Evolutionary conservation across 2,797 vertebrate species (phyloP).

Genomic region (Sarcoramphus papa): DNA sequence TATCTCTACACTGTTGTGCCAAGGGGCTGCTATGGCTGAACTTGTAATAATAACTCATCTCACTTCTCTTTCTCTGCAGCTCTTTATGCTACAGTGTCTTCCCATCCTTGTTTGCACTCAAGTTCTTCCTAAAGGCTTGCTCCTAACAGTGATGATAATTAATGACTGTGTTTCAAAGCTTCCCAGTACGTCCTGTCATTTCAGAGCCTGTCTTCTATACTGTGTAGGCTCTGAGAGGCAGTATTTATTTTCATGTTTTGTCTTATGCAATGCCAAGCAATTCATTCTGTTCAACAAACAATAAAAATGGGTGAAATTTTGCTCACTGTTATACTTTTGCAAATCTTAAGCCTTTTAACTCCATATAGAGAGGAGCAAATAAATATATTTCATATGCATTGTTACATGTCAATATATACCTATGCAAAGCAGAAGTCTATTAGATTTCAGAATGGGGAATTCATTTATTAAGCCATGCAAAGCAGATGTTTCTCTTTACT

Average conservation of each 20-base stretch:
- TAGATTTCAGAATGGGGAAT: too few relatives aligned
- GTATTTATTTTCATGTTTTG: background rate
- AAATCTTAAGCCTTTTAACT: background rate
- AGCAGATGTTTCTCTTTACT: too few relatives aligned
- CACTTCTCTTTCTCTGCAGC: background rate
- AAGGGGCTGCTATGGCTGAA: background rate
- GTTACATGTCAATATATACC: background rate
- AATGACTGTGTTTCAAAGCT: background rate
- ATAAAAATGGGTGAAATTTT: background rate
- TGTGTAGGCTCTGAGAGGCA: background rate
- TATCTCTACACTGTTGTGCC: background rate
- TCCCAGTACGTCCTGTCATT: background rate
- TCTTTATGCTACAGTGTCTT: background rate
- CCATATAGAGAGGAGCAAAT: background rate
- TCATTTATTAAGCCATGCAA: too few relatives aligned
- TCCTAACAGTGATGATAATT: background rate
- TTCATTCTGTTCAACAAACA: background rate
- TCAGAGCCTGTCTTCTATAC: background rate
- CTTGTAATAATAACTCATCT: background rate
- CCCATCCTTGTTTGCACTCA: slow-evolving; percentile 9
- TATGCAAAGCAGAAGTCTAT: background rate
- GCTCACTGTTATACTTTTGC: background rate
- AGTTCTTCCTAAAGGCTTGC: background rate
- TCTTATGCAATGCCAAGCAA: background rate
- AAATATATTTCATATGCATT: background rate